Evolutionary conservation across 2,888 invertebrate species (phyloP).

Genomic region (Maniola hyperantus): DNA sequence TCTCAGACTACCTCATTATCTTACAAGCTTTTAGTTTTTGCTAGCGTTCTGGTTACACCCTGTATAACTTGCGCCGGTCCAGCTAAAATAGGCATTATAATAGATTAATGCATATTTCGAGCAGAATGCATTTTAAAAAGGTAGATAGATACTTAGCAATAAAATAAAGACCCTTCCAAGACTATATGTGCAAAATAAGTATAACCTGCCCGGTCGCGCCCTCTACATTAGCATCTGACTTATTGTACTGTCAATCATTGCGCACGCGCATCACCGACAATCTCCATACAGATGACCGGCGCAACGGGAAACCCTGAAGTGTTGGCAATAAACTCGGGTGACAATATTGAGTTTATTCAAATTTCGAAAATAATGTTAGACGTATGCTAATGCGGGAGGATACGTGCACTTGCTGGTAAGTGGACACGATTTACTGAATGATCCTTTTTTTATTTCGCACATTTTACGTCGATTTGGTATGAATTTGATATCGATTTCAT

Average conservation of each 20-base stretch:
- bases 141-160: neutral
- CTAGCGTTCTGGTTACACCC: too few species aligned
- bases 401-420: slow-evolving; percentile 11
- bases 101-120: neutral
- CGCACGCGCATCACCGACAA: slow-evolving; percentile 60
- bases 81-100: too few species aligned
- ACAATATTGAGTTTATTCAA: slow-evolving; percentile 44
- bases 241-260: slow-evolving; percentile 73
- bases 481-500: neutral
- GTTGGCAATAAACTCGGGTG: slow-evolving; percentile 43
- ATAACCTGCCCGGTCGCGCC: slow-evolving; percentile 27
- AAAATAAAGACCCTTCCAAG: slow-evolving; percentile 24
- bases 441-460: slow-evolving; percentile 13
- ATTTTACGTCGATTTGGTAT: neutral
- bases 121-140: neutral
- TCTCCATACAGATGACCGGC: slow-evolving; percentile 60
- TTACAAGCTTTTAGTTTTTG: too few species aligned
- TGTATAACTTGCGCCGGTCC: too few species aligned
- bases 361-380: slow-evolving; percentile 38
- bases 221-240: slow-evolving; percentile 61
- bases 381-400: slow-evolving; percentile 32
- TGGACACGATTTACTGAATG: slow-evolving; percentile 17
- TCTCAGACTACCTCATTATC: neutral
- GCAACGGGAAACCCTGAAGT: slow-evolving; percentile 55
- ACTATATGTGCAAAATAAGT: slow-evolving; percentile 25